Conservation (phyloP, 2,888 invertebrate species). For the Noctua janthina region DNA sequence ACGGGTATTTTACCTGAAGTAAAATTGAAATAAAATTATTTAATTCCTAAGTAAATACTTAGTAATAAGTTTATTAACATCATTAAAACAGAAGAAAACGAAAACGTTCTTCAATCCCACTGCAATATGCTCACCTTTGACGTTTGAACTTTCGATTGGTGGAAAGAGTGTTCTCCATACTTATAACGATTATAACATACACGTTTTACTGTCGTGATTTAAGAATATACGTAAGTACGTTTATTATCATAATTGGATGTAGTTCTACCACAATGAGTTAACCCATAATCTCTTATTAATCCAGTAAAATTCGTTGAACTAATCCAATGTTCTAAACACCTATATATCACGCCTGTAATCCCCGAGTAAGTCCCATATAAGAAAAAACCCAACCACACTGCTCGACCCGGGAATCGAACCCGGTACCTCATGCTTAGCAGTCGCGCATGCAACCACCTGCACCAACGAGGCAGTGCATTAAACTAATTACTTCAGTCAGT, state of each 20-base stretch:
- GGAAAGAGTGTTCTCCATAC: background rate
- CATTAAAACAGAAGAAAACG: background rate
- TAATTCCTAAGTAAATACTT: background rate
- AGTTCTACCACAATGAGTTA: background rate
- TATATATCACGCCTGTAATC: background rate
- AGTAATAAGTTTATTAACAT: background rate
- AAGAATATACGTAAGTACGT: background rate
- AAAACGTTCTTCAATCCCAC: background rate
- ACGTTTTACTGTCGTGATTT: too few species aligned
- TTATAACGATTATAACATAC: background rate
- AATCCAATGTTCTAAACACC: background rate
- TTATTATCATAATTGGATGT: background rate
- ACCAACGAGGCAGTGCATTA: background rate
- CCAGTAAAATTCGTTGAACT: background rate
- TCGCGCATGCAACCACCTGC: background rate
- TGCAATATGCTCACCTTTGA: background rate
- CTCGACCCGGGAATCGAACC: background rate
- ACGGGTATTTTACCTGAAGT: slow-evolving; percentile 13
- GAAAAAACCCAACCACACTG: background rate
- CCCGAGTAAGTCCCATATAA: background rate
- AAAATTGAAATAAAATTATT: background rate
- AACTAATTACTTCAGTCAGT: background rate
- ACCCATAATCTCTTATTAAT: background rate
- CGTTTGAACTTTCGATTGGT: background rate
- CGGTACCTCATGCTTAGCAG: background rate